phyloP scores from a whole-genome alignment of 2,888 invertebrate species.

The Oeneis ivallda region DNA sequence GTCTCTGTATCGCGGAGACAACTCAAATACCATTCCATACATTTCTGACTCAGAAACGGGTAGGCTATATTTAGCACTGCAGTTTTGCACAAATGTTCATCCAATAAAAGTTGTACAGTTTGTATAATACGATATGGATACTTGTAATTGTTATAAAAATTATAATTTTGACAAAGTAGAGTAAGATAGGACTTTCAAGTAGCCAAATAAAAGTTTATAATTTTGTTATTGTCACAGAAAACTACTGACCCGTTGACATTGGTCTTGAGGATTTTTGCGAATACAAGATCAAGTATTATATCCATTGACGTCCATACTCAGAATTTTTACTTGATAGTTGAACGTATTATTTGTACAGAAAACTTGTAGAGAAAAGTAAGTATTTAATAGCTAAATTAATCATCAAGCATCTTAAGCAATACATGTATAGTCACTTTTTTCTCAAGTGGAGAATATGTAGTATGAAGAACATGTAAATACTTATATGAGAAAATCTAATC shows the following conservation, averaged over 20 bases:
- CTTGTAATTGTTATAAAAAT: too few species aligned
- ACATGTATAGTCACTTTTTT: not conserved
- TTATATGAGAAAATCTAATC: not conserved
- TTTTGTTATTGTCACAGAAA: too few species aligned
- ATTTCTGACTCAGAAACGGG: conserved; percentile 35
- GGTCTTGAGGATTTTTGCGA: not conserved
- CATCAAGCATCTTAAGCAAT: not conserved
- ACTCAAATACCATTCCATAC: conserved; percentile 24
- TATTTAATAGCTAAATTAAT: not conserved
- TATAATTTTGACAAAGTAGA: too few species aligned
- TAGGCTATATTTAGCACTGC: conserved; percentile 37
- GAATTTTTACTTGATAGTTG: not conserved
- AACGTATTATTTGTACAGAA: not conserved
- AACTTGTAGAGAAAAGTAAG: not conserved
- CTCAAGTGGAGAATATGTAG: not conserved
- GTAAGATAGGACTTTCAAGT: too few species aligned
- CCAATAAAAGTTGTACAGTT: not conserved
- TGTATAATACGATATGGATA: not conserved
- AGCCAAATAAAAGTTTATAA: too few species aligned
- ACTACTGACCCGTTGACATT: not conserved
- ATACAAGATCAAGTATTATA: not conserved
- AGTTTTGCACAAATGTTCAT: not conserved
- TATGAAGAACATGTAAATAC: too few species aligned
- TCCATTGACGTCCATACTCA: too few species aligned
- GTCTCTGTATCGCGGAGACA: conserved; percentile 21